Evolutionary conservation across 2,888 invertebrate genomes (phyloP).

Genomic region (Epicampocera succincta): DNA sequence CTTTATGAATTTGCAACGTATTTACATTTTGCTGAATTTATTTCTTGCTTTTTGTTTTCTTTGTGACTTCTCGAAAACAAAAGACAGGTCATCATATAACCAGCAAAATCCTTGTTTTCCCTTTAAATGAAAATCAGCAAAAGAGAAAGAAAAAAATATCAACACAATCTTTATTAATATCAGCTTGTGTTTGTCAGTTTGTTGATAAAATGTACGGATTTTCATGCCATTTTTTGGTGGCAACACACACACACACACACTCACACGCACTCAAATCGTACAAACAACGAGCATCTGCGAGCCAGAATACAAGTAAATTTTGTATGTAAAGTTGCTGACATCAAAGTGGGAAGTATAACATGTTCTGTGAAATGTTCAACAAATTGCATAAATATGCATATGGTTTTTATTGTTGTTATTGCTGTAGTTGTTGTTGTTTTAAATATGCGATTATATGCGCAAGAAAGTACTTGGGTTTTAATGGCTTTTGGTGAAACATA

Average conservation of each 20-base stretch:
- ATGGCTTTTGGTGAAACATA: slow-evolving; percentile 18
- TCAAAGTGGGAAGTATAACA: slow-evolving; percentile 34
- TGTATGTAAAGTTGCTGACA: no score
- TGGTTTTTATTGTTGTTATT: slow-evolving; percentile 1
- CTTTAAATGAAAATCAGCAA: slow-evolving; percentile 51
- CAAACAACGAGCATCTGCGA: neutral
- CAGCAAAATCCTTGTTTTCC: slow-evolving; percentile 45
- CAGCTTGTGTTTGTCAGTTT: slow-evolving; percentile 33
- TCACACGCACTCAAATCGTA: neutral
- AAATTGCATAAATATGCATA: slow-evolving; percentile 54
- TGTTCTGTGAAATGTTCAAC: slow-evolving; percentile 40
- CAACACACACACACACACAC: neutral
- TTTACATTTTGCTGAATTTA: slow-evolving; percentile 2
- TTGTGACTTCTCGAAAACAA: slow-evolving; percentile 1
- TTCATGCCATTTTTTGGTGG: neutral
- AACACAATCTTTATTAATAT: slow-evolving; percentile 39
- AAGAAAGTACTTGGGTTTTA: slow-evolving; percentile 20
- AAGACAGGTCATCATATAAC: slow-evolving; percentile 45
- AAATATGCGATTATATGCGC: neutral
- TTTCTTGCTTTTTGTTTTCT: slow-evolving; percentile 25
- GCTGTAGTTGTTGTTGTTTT: neutral
- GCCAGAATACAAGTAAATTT: neutral
- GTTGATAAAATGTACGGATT: slow-evolving; percentile 6
- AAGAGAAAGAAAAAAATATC: neutral
- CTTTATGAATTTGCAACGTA: slow-evolving; percentile 42